phyloP scores from a whole-genome alignment of 2,113 vertebrate genomes.

The Clarias macrocephalus region DNA sequence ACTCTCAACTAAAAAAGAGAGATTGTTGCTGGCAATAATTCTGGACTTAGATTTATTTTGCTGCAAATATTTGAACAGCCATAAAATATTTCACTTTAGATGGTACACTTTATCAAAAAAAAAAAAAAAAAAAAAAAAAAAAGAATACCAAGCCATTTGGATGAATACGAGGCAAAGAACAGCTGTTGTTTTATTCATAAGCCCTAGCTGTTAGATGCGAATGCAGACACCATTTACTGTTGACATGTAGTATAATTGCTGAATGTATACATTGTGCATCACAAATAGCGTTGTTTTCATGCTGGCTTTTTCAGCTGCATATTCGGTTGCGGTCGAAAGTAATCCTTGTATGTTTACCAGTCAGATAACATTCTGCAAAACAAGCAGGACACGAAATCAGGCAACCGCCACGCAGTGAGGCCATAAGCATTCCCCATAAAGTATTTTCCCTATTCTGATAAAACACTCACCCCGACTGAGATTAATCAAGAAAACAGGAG shows the following conservation, averaged over 20 bases:
- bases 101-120: conserved; percentile 32
- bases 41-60: conserved; percentile 1
- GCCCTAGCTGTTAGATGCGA: conserved; percentile 30
- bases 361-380: conserved; percentile 30
- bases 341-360: conserved; percentile 32
- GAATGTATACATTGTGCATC: conserved; percentile 24
- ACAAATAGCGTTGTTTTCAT: background rate
- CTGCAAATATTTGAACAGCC: conserved; percentile 23
- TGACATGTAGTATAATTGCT: conserved; percentile 41
- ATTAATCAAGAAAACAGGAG: conserved; percentile 67
- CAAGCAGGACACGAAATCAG: conserved; percentile 15
- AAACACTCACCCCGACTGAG: conserved; percentile 69
- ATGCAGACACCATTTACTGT: conserved; percentile 33
- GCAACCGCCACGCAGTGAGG: conserved; percentile 26
- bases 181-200: conserved; percentile 47
- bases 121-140: conserved; percentile 5
- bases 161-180: conserved; percentile 43
- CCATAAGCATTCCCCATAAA: conserved; percentile 57
- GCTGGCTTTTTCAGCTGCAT: conserved; percentile 3
- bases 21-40: conserved; percentile 19
- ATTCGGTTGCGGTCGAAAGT: background rate
- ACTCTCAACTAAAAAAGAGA: background rate
- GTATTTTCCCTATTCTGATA: conserved; percentile 66
- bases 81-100: conserved; percentile 34
- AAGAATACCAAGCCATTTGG: conserved; percentile 22